Percentiles rank a stretch among this genome's conserved stretches.
Conservation (phyloP, 1,140 invertebrate species). For the Drosophila biarmipes region DNA sequence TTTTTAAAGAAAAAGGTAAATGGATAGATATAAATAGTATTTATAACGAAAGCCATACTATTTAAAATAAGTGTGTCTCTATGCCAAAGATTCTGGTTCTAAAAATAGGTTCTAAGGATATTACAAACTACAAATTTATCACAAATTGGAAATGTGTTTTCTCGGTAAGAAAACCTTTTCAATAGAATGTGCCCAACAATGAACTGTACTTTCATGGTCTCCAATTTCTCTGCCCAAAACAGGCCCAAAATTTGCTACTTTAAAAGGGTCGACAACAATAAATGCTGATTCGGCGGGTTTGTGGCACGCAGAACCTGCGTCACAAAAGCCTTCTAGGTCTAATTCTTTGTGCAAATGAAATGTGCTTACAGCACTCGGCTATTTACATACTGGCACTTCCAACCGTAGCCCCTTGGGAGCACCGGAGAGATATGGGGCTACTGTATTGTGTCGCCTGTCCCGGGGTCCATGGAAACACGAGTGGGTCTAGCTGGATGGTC, state of each 20-base stretch:
- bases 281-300: conserved; percentile 19
- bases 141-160: neutral
- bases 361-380: conserved; percentile 41
- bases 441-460: conserved; percentile 46
- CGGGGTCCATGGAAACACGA: conserved; percentile 25
- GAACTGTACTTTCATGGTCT: neutral
- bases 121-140: no score
- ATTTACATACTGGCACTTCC: conserved; percentile 35
- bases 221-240: neutral
- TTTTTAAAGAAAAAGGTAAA: no score
- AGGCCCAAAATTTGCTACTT: neutral
- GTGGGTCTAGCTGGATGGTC: conserved; percentile 43
- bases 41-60: no score
- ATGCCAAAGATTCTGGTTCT: no score
- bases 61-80: no score
- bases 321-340: conserved; percentile 24
- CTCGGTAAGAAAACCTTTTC: no score
- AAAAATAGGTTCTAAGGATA: no score
- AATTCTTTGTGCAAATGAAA: conserved; percentile 50
- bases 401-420: neutral
- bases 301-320: neutral
- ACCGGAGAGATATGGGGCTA: conserved; percentile 9
- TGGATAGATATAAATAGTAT: no score
- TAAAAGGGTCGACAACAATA: conserved; percentile 22
- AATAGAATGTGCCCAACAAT: neutral